These are phyloP conservation scores for Globodera rostochiensis DNA, from an alignment of 1,140 invertebrate species.

Conservation along the genomic window DNA sequence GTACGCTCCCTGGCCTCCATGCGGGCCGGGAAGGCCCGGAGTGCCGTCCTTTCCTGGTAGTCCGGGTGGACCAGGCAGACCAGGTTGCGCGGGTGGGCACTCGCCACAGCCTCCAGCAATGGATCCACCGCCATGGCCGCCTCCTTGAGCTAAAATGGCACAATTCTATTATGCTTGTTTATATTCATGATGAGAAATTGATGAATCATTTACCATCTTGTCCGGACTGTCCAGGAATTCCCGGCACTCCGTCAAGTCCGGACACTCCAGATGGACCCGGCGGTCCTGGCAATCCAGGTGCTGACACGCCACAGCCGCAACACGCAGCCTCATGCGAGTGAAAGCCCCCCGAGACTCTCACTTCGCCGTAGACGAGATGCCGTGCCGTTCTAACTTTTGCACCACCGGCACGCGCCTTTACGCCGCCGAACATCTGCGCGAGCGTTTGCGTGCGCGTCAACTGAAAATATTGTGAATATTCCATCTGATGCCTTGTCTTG, in stretches of 20 bases:
- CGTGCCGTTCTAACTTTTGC: not conserved
- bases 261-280: slow-evolving; percentile 1
- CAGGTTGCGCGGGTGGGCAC: not conserved
- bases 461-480: not conserved
- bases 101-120: not conserved
- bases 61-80: not conserved
- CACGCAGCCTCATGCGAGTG: not conserved
- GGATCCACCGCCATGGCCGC: not conserved
- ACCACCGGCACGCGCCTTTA: not conserved
- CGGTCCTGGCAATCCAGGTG: slow-evolving; percentile 12
- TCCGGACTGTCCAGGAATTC: slow-evolving; percentile 2
- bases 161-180: too few species aligned
- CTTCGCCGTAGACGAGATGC: slow-evolving; percentile 6
- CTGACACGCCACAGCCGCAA: slow-evolving; percentile 16
- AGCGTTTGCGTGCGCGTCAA: slow-evolving; percentile 19
- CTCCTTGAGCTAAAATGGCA: not conserved
- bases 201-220: slow-evolving; percentile 3
- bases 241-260: slow-evolving; percentile 3
- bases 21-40: not conserved
- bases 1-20: slow-evolving; percentile 8
- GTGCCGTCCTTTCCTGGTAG: not conserved
- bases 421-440: not conserved
- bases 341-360: not conserved
- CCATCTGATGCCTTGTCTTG: too few species aligned
- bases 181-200: not conserved